Evolutionary conservation across 2,797 vertebrate genomes (phyloP).

Genomic region (Bradypodion pumilum): DNA sequence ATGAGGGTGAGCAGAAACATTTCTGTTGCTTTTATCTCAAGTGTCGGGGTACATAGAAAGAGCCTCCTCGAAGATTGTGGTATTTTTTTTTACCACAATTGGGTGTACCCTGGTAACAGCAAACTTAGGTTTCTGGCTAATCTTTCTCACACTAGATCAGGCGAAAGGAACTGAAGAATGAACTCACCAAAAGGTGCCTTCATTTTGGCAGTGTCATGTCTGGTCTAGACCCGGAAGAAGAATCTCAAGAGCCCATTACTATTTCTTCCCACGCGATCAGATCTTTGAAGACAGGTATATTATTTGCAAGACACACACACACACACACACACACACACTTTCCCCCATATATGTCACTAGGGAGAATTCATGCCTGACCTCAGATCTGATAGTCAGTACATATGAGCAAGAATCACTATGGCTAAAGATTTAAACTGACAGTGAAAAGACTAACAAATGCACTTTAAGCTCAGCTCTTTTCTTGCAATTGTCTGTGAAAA

Average conservation of each 20-base stretch:
- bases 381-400: rapidly evolving
- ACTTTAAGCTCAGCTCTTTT: not conserved
- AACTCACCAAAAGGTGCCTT: too few relatives aligned
- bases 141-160: too few relatives aligned
- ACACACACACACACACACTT: not conserved
- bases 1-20: slow-evolving; percentile 30
- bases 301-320: not conserved
- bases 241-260: slow-evolving; percentile 44
- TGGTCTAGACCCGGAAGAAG: too few relatives aligned
- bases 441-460: slow-evolving; percentile 38
- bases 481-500: not conserved
- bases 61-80: too few relatives aligned
- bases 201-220: too few relatives aligned
- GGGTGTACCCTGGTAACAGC: too few relatives aligned
- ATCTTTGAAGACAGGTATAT: slow-evolving; percentile 28
- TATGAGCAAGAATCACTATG: not conserved
- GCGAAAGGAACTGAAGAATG: too few relatives aligned
- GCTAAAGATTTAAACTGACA: not conserved
- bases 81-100: too few relatives aligned
- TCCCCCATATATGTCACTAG: not conserved
- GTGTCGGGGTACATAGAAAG: too few relatives aligned
- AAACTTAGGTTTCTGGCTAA: too few relatives aligned
- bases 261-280: slow-evolving; percentile 40
- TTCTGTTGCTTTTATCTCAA: slow-evolving; percentile 44
- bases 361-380: slow-evolving; percentile 29